phyloP scores from a whole-genome alignment of 2,113 vertebrate species.

The Aramus guarauna region DNA sequence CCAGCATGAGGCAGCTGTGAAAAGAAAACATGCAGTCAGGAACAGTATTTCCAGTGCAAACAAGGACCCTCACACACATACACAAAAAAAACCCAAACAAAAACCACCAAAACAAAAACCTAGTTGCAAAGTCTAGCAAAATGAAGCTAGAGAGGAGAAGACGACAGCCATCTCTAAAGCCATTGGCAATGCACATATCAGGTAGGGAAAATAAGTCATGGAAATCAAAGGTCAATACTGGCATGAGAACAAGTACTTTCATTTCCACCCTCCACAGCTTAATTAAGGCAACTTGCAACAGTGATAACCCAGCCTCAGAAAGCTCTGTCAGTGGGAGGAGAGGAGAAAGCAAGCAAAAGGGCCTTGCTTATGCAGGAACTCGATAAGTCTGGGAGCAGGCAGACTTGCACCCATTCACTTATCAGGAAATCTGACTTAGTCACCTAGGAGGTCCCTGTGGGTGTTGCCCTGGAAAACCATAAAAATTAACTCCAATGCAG shows the following conservation, averaged over 20 bases:
- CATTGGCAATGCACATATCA: fast-evolving
- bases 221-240: neutral
- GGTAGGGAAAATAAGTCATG: neutral
- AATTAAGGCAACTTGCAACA: neutral
- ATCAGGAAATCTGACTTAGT: neutral
- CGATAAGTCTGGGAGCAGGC: neutral
- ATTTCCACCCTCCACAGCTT: neutral
- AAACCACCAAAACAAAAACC: too few relatives aligned
- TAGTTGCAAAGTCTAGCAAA: neutral
- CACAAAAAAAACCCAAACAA: too few relatives aligned
- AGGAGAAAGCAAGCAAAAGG: neutral
- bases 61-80: neutral
- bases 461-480: neutral
- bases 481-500: neutral
- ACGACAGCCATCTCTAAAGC: neutral
- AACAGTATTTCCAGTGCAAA: neutral
- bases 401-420: neutral
- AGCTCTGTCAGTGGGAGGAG: neutral
- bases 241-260: neutral
- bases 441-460: neutral
- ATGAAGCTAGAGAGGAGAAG: neutral
- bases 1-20: neutral
- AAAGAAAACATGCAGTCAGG: neutral
- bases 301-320: neutral
- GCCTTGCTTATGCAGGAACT: neutral